phyloP scores from a whole-genome alignment of 1,140 invertebrate genomes.

The Phocides pigmalion region DNA sequence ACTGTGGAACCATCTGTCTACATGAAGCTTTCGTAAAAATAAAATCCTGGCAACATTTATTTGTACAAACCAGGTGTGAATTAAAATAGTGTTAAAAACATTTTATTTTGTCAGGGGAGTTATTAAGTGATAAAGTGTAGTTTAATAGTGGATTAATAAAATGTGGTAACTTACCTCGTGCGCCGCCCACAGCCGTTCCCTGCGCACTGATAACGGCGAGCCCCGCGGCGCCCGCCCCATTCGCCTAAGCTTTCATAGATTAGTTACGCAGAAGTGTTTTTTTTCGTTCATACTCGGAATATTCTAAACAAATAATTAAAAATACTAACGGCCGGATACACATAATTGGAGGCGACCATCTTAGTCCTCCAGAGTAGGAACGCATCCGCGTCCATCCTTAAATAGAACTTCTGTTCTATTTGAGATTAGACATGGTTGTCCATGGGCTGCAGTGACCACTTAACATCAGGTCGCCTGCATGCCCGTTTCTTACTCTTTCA shows the following conservation, averaged over 20 bases:
- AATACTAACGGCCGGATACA: no score
- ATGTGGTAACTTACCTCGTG: constrained; percentile 50
- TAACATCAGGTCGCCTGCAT: no score
- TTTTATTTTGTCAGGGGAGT: neutral
- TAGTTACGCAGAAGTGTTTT: constrained; percentile 11
- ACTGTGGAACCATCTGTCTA: neutral
- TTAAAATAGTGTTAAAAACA: neutral
- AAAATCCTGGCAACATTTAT: constrained; percentile 1
- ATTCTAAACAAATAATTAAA: no score
- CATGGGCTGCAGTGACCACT: no score
- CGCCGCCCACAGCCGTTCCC: constrained; percentile 46
- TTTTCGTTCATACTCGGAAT: no score
- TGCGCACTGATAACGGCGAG: constrained; percentile 57
- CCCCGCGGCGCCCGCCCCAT: constrained; percentile 36
- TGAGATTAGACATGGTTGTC: no score
- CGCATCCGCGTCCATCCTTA: no score
- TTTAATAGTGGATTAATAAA: constrained; percentile 1
- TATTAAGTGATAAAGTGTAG: neutral
- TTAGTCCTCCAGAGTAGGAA: no score
- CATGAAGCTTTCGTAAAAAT: neutral
- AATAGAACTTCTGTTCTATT: no score
- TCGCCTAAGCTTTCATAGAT: constrained; percentile 30
- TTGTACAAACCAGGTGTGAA: neutral
- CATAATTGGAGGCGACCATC: no score
- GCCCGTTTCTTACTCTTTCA: no score